A percentile compares a stretch with the other conserved stretches of the same genome.
These are phyloP conservation scores for Pocillopora meandrina DNA, from an alignment of 92 coral and sea anemone genomes.

Conservation along the genomic window DNA sequence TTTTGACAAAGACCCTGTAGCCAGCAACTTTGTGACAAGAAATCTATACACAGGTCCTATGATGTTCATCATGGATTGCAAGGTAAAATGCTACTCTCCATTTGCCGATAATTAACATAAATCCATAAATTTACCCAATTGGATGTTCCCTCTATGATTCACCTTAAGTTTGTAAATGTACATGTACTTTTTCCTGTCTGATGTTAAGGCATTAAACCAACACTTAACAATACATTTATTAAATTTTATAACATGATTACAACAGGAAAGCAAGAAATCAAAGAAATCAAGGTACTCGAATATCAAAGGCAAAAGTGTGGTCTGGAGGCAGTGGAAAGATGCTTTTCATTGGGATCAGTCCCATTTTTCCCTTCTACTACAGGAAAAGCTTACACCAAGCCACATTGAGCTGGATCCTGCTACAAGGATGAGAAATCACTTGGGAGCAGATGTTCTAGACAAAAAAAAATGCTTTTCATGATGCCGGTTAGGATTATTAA, in stretches of 20 bases:
- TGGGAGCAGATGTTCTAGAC: conserved; percentile 42
- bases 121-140: no score
- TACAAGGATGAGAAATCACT: conserved; percentile 51
- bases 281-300: conserved; percentile 40
- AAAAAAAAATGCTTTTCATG: conserved; percentile 53
- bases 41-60: neutral
- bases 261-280: conserved; percentile 53
- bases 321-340: conserved; percentile 41
- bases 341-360: conserved; percentile 69
- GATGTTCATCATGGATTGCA: conserved; percentile 28
- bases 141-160: no score
- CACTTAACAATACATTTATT: neutral
- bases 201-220: no score
- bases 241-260: conserved; percentile 41
- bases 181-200: no score
- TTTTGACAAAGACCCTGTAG: neutral
- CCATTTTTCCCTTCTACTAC: conserved; percentile 42
- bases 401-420: conserved; percentile 60
- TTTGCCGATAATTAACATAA: no score
- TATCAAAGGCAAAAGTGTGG: conserved; percentile 30
- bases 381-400: conserved; percentile 40
- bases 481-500: conserved; percentile 48
- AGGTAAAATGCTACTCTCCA: neutral
- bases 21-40: neutral
- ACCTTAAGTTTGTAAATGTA: no score